These are phyloP conservation scores for Exocentrus adspersus DNA, from an alignment of 2,888 invertebrate species.

Conservation along the genomic window DNA sequence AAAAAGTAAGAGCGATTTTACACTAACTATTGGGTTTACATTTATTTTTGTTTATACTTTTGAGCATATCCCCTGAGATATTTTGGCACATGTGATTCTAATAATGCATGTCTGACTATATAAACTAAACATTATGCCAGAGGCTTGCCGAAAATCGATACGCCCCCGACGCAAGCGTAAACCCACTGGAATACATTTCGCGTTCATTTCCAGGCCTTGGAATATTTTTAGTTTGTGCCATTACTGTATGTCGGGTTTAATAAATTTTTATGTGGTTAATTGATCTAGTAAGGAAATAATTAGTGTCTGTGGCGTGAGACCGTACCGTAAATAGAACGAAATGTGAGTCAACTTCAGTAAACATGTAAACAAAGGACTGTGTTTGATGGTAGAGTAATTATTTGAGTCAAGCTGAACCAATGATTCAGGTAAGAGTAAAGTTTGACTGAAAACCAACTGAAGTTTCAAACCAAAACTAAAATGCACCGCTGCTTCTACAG, in stretches of 20 bases:
- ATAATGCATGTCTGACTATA: too few relatives aligned
- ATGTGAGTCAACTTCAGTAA: conserved; percentile 1
- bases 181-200: neutral
- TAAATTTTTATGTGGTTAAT: neutral
- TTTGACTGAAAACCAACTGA: too few relatives aligned
- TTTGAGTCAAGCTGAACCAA: conserved; percentile 21
- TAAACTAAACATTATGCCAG: too few relatives aligned
- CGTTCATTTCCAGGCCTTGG: neutral
- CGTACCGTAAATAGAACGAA: neutral
- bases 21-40: too few relatives aligned
- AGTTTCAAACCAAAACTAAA: too few relatives aligned
- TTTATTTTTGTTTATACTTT: too few relatives aligned
- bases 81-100: too few relatives aligned
- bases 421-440: conserved; percentile 21
- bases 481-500: too few relatives aligned
- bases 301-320: too few relatives aligned
- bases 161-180: neutral
- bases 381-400: conserved; percentile 15
- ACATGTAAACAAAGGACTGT: conserved; percentile 21
- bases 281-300: neutral
- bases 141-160: neutral
- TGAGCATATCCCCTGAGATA: too few relatives aligned
- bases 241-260: neutral
- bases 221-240: neutral
- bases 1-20: too few relatives aligned